Evolutionary conservation across 1,140 invertebrate species (phyloP), one percentile per base, ranked within the genome.

Genomic region (Calliopsis andreniformis): DNA sequence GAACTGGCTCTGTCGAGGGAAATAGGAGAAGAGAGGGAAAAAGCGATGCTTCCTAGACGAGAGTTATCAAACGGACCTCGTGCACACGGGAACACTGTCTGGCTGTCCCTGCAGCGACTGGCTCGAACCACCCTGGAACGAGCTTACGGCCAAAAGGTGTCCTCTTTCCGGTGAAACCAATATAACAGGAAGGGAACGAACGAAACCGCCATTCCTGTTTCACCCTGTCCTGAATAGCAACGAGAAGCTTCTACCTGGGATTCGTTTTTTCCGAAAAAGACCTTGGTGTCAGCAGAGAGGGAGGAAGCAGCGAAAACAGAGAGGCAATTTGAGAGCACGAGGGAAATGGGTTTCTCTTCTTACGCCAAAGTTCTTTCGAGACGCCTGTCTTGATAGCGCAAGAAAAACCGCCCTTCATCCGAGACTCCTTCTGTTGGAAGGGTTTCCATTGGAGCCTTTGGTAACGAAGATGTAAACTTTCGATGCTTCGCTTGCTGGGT

Each of bases 61-160:
- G 42, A 61, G 43, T 47, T 70, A 70, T 70, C 55, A 70, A 70
- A 70, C 53, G 39, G 16, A 55, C 51, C 67, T n/a, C n/a, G n/a
- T n/a, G 28, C 67, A 45, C 39, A 1, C 28, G 1, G 12, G 3
- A 10, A 23, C 43, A 49, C n/a, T n/a, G 16, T 4, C 18, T 7
- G 16, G 8, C 28, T 59, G 55, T 61, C 30, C 5, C 30, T 43
- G 18, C n/a, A 58, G 32, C 49, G n/a, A 23, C 12, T 14, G 18
- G n/a, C 8, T 25, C 42, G 39, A 23, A 28, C 53, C 39, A 58
- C 16, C 6, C 49, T 42, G 32, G 5, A 68, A 56, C 55, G n/a
- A 69, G 53, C 28, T 20, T 18, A 18, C 14, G 56, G 8, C 39
- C 28, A 30, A 30, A 14, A 23, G 28, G 42, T 39, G 55, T 25